A percentile compares a stretch with the other conserved stretches of the same genome.
These are phyloP conservation scores for Coenobita brevimanus DNA, from an alignment of 1,140 invertebrate genomes.

Conservation along the genomic window DNA sequence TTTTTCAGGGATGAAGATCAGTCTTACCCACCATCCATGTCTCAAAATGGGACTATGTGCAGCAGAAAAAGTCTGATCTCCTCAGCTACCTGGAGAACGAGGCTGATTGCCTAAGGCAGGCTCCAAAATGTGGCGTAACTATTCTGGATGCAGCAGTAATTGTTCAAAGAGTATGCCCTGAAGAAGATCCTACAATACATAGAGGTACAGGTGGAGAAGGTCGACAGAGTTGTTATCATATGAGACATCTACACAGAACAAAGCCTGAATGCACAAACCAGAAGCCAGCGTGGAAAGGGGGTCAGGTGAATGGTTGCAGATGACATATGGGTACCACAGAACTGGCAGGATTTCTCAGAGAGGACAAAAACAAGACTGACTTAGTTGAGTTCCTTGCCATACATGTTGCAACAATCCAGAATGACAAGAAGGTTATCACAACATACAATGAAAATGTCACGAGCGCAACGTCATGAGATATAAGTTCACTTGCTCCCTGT, in stretches of 20 bases:
- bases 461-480: neutral
- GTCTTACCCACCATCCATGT: neutral
- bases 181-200: no score
- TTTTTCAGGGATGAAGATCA: conserved; percentile 8
- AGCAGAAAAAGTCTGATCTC: no score
- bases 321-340: neutral
- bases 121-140: no score
- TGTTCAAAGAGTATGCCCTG: no score
- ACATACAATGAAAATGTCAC: conserved; percentile 8
- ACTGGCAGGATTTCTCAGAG: conserved; percentile 2
- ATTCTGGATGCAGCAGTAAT: no score
- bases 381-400: no score
- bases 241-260: neutral
- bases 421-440: neutral
- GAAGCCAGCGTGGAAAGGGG: neutral
- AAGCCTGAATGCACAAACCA: neutral
- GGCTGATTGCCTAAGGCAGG: no score
- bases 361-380: neutral
- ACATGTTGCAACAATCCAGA: neutral
- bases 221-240: no score
- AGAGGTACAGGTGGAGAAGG: no score
- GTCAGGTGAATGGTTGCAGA: neutral
- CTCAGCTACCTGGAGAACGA: no score
- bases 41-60: neutral
- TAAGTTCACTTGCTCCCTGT: conserved; percentile 6